Evolutionary conservation across 2,113 vertebrate species (phyloP).

Genomic region (Monopterus albus): DNA sequence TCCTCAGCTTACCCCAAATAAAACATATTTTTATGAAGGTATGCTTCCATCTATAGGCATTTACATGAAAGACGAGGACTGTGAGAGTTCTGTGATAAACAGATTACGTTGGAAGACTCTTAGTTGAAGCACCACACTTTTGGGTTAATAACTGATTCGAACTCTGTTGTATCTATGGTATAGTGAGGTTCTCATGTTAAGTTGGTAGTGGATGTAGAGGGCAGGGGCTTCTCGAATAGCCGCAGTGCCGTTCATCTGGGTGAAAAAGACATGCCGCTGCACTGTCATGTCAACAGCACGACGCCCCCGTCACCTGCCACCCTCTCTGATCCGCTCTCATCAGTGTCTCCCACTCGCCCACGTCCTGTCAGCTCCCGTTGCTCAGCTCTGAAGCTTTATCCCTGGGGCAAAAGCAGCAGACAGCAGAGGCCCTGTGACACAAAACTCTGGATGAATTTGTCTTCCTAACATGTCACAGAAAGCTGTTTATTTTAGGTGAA

Average conservation of each 20-base stretch:
- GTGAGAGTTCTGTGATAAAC: background rate
- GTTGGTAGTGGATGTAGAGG: background rate
- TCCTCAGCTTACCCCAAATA: background rate
- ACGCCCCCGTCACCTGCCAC: conserved; percentile 63
- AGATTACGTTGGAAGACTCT: background rate
- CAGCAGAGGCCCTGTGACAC: conserved; percentile 45
- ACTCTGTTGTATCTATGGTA: background rate
- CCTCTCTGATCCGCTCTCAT: conserved; percentile 59
- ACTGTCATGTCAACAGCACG: conserved; percentile 44
- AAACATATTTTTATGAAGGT: too few species aligned
- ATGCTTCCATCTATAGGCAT: background rate
- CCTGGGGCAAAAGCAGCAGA: conserved; percentile 37
- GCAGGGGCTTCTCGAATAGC: conserved; percentile 10
- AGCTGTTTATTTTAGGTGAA: conserved; percentile 31
- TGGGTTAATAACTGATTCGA: background rate
- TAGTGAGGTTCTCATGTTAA: background rate
- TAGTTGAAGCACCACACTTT: background rate
- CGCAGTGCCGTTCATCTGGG: conserved; percentile 29
- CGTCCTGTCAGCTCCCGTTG: conserved; percentile 59
- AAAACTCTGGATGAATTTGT: conserved; percentile 44
- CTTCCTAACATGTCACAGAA: conserved; percentile 47
- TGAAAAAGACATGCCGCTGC: conserved; percentile 32
- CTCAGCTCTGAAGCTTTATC: conserved; percentile 52
- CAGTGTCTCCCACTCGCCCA: conserved; percentile 49
- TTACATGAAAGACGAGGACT: background rate